These are phyloP conservation scores for Albula goreensis DNA, from an alignment of 2,113 vertebrate genomes.

Conservation along the genomic window DNA sequence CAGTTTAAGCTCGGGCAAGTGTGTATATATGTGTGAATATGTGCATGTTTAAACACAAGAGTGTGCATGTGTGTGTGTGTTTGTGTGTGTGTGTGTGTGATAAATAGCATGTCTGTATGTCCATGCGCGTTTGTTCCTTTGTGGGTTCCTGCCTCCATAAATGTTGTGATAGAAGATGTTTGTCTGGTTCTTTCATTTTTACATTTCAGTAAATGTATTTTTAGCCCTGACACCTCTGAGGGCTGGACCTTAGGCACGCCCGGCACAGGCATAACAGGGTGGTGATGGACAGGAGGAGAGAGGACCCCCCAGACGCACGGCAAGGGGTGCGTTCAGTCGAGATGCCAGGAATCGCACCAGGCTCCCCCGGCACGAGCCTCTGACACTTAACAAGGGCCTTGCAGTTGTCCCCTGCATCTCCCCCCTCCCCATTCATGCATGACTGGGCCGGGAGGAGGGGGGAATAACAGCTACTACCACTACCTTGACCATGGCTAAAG, in stretches of 20 bases:
- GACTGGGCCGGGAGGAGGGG: too few relatives aligned
- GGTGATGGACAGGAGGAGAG: constrained; percentile 28
- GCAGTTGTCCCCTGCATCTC: constrained; percentile 68
- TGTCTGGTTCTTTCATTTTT: constrained; percentile 65
- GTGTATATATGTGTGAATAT: too few relatives aligned
- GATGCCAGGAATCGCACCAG: constrained; percentile 66
- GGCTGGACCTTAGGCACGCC: not conserved
- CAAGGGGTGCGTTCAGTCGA: constrained; percentile 46
- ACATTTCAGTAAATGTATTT: not conserved
- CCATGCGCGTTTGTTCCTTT: constrained; percentile 50
- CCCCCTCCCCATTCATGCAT: constrained; percentile 27
- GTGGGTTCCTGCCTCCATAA: constrained; percentile 45
- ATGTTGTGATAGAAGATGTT: too few relatives aligned
- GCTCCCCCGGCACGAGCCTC: constrained; percentile 71
- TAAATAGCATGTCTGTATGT: not conserved
- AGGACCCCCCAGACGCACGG: constrained; percentile 54
- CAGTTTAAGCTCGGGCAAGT: too few relatives aligned
- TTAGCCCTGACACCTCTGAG: not conserved
- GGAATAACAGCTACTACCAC: too few relatives aligned
- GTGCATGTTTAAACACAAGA: too few relatives aligned
- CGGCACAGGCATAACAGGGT: constrained; percentile 65
- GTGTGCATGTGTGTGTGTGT: not conserved
- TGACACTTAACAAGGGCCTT: constrained; percentile 72
- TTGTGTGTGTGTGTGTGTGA: not conserved
- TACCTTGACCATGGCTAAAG: too few relatives aligned